These are phyloP conservation scores for Bellardia pandia DNA, from an alignment of 2,888 invertebrate species.

Conservation along the genomic window DNA sequence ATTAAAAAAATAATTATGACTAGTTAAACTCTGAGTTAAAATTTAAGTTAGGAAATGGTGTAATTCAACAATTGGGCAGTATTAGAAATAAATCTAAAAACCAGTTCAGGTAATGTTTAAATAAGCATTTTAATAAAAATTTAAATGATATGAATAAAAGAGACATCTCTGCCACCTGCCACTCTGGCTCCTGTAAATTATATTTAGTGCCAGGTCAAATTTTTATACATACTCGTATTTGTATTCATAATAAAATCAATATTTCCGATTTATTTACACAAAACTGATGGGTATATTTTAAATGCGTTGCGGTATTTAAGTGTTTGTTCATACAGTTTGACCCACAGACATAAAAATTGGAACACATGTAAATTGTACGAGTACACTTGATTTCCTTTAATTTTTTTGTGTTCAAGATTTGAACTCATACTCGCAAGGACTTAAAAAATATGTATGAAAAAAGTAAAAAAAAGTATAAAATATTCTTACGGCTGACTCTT, in stretches of 20 bases:
- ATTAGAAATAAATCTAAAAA: neutral
- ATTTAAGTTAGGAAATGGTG: too few species aligned
- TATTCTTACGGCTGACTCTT: neutral
- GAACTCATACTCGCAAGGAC: neutral
- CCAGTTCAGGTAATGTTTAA: neutral
- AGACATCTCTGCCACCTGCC: neutral
- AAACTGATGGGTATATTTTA: slow-evolving; percentile 17
- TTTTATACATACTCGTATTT: neutral
- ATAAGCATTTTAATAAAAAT: neutral
- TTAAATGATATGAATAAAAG: neutral
- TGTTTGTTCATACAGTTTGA: slow-evolving; percentile 31
- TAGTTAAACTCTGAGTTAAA: too few species aligned
- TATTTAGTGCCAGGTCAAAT: neutral
- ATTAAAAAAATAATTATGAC: too few species aligned
- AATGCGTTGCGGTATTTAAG: neutral
- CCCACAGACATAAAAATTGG: slow-evolving; percentile 62
- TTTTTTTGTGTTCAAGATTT: slow-evolving; percentile 36
- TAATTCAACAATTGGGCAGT: too few species aligned
- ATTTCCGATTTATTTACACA: slow-evolving; percentile 44
- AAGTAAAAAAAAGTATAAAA: slow-evolving; percentile 32
- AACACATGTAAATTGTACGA: slow-evolving; percentile 56
- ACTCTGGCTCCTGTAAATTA: neutral
- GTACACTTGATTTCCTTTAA: neutral
- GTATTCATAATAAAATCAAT: slow-evolving; percentile 31
- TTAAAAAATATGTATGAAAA: neutral